Conservation (phyloP, 37 sponge, comb jelly and placozoan genomes). For the Mnemiopsis leidyi region DNA sequence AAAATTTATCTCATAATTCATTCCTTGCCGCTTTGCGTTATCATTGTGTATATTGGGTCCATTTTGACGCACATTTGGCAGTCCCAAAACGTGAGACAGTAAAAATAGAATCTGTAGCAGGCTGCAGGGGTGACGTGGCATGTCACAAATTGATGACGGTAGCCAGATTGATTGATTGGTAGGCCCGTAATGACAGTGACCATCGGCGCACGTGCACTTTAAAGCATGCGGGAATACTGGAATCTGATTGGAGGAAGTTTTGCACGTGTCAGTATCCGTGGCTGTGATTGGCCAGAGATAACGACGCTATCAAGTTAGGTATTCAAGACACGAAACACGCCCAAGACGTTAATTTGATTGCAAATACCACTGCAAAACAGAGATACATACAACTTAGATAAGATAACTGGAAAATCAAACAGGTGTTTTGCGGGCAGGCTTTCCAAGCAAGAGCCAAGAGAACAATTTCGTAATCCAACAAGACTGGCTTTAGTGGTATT, state of each 20-base stretch:
- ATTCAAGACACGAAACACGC: neutral
- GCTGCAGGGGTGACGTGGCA: too few species aligned
- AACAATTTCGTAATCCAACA: too few species aligned
- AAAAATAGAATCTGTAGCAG: too few species aligned
- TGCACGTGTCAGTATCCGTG: neutral
- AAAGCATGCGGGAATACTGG: neutral
- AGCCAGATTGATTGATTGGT: too few species aligned
- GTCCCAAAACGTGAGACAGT: too few species aligned
- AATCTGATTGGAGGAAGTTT: neutral
- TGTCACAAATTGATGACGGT: too few species aligned
- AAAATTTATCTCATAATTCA: too few species aligned
- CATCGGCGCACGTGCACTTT: neutral
- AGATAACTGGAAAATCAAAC: neutral
- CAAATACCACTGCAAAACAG: neutral
- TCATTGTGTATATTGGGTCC: too few species aligned
- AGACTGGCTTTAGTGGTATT: too few species aligned
- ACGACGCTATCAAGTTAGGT: neutral
- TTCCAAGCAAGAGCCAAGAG: neutral
- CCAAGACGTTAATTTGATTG: neutral
- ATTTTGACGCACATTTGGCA: too few species aligned
- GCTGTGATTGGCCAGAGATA: neutral
- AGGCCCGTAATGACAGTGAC: too few species aligned
- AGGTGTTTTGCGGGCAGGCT: neutral
- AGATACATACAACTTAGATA: neutral
- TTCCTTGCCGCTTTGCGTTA: too few species aligned